These are phyloP conservation scores for Condylostylus longicornis DNA, from an alignment of 1,140 invertebrate species.

Conservation along the genomic window DNA sequence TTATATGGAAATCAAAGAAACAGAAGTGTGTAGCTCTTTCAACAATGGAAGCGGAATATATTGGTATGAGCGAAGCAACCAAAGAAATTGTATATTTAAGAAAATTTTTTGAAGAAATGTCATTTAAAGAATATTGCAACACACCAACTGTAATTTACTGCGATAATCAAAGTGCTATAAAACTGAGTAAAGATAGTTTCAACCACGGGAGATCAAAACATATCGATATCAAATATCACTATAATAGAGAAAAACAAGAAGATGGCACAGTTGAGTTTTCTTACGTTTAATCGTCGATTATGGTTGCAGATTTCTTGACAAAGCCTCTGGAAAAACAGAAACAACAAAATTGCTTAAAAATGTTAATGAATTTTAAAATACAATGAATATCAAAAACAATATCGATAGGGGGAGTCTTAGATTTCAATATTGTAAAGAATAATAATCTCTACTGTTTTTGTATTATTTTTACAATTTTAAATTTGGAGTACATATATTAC, in stretches of 20 bases:
- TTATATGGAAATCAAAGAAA: background rate
- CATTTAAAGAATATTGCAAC: too few species aligned
- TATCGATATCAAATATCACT: background rate
- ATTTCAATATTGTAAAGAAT: too few species aligned
- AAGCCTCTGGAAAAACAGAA: too few species aligned
- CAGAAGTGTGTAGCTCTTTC: conserved; percentile 10
- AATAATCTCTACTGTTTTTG: too few species aligned
- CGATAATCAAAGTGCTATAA: conserved; percentile 1
- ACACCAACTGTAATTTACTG: background rate
- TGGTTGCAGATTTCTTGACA: too few species aligned
- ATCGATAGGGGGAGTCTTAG: too few species aligned
- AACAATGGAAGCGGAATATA: conserved; percentile 11
- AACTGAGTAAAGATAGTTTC: background rate
- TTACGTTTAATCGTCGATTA: too few species aligned
- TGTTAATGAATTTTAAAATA: too few species aligned
- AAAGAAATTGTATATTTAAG: background rate
- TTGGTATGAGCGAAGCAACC: background rate
- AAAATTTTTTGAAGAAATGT: background rate
- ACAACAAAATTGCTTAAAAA: too few species aligned
- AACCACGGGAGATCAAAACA: background rate
- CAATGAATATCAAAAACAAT: too few species aligned
- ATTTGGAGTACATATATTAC: too few species aligned
- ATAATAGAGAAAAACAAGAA: background rate
- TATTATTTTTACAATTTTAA: too few species aligned
- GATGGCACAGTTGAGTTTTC: background rate